Conservation (phyloP, 2,113 vertebrate species). For the Oxygymnocypris stewartii region DNA sequence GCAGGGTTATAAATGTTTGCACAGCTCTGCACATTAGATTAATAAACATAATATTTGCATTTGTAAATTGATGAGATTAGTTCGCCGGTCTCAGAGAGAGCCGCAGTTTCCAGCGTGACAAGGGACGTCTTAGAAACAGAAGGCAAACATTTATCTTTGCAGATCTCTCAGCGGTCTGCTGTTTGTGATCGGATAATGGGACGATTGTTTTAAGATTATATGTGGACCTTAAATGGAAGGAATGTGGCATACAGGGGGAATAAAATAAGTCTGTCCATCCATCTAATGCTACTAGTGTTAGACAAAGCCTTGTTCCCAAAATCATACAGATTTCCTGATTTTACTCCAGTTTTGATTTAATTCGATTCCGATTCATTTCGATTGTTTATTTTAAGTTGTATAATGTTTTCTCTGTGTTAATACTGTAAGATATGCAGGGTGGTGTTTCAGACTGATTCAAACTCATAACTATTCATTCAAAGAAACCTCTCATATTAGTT, state of each 20-base stretch:
- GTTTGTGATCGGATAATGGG: slow-evolving; percentile 14
- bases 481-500: not conserved
- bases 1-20: slow-evolving; percentile 46
- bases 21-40: slow-evolving; percentile 40
- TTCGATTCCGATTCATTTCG: not conserved
- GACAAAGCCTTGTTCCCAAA: not conserved
- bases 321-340: not conserved
- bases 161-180: slow-evolving; percentile 25
- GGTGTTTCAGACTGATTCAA: not conserved
- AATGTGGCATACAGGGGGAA: not conserved
- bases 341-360: not conserved
- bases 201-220: slow-evolving; percentile 31
- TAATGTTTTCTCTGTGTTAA: not conserved
- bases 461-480: not conserved
- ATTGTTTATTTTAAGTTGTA: not conserved
- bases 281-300: not conserved
- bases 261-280: not conserved
- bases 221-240: not conserved
- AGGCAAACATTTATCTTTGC: slow-evolving; percentile 44
- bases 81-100: slow-evolving; percentile 3
- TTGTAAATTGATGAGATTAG: slow-evolving; percentile 42
- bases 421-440: not conserved
- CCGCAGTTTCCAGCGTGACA: not conserved
- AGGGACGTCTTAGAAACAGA: slow-evolving; percentile 27
- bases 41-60: slow-evolving; percentile 53